Evolutionary conservation across 2,113 vertebrate species (phyloP), one percentile per base, ranked within the genome.

Genomic region (Spheniscus mendiculus): DNA sequence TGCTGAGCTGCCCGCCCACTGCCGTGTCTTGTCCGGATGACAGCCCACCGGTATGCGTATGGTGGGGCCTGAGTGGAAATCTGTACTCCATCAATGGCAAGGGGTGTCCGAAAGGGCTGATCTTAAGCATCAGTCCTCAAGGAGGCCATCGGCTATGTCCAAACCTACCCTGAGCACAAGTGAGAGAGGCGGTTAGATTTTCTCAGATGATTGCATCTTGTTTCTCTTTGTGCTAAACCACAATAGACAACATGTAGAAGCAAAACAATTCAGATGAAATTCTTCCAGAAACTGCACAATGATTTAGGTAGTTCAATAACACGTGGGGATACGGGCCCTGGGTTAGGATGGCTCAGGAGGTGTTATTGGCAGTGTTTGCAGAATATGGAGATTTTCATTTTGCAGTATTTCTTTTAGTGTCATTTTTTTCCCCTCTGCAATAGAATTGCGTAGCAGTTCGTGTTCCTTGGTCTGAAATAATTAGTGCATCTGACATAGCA

Each of bases 1-100:
- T 47, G 56, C 70, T 69, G 44, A 58, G 44, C 63, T 40, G 44
- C 44, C 47, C 1, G 3, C n/a, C 14, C 1, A 0, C 30, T 44
- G 67, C 42, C 1, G 0, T 5, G 2, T 26, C 38, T 21, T 15
- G 7, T 21, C 59, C 0, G 0, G n/a, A 2, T 40, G 34, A 9
- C 34, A 38, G 32, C 38, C 22, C 2, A 0, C 27, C 2, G 2
- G 10, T 26, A 8, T 22, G 25, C 2, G 2, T 9, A 1, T 10
- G 25, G 14, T 69, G 67, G 16, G 59, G 23, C 18, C 40, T 42
- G 27, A 1, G 7, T 50, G 53, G n/a, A 30, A 49, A 38, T 38
- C 44, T 7, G 7, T 5, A 7, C 40, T 38, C 27, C 3, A 5
- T 34, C 66, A 29, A 6, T 27, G 52, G 44, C 19, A 42, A 9